Conservation (phyloP, 2,797 vertebrate species). For the Myotis vivesi region DNA sequence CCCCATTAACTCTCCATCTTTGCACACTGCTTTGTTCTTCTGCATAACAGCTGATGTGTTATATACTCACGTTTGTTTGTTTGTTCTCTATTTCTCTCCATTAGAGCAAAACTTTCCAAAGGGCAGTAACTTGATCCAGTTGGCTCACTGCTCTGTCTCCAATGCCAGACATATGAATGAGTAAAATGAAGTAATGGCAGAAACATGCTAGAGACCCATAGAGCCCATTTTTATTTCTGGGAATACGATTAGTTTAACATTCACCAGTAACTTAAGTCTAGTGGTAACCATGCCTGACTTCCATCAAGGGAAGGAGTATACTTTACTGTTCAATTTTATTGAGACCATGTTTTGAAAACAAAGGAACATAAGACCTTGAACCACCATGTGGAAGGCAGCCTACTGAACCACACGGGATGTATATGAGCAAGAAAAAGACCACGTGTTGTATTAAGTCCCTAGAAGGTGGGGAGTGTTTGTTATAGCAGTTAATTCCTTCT, state of each 20-base stretch:
- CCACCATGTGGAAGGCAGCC: background rate
- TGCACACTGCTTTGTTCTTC: background rate
- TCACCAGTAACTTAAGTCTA: background rate
- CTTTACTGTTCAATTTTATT: background rate
- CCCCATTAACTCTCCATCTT: background rate
- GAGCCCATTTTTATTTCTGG: background rate
- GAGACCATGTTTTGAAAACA: background rate
- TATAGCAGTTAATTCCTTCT: background rate
- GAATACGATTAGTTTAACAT: background rate
- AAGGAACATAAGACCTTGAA: background rate
- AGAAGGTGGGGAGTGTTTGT: background rate
- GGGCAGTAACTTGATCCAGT: background rate
- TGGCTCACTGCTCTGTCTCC: background rate
- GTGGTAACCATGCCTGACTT: background rate
- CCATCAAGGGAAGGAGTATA: background rate
- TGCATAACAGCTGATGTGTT: background rate
- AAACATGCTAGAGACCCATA: background rate
- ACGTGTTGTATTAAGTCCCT: background rate
- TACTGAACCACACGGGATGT: background rate
- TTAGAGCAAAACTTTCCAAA: background rate
- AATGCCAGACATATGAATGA: background rate
- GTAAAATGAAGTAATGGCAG: background rate
- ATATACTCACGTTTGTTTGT: background rate
- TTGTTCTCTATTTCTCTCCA: background rate
- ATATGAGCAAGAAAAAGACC: background rate